Evolutionary conservation across 2,888 invertebrate species (phyloP).

Genomic region (Cataglyphis rosenhaueri): DNA sequence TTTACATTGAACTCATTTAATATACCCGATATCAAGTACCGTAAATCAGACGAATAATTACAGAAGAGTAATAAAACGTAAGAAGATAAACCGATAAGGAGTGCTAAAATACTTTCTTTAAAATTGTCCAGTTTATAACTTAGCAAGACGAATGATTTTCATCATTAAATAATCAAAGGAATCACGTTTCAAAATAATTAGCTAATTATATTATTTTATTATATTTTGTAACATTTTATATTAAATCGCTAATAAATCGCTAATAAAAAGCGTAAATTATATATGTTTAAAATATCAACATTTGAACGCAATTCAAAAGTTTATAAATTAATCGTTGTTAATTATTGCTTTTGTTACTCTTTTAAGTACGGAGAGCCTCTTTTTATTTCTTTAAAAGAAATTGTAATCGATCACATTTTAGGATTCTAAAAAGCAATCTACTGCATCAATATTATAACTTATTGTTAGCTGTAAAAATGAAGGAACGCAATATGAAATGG

Average conservation of each 20-base stretch:
- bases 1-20: conserved; percentile 8
- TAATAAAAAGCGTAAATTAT: background rate
- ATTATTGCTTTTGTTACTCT: background rate
- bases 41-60: conserved; percentile 39
- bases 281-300: background rate
- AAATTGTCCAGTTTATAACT: conserved; percentile 1
- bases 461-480: background rate
- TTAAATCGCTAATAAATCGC: background rate
- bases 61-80: conserved; percentile 16
- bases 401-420: background rate
- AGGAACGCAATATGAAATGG: background rate
- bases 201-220: background rate
- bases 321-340: background rate
- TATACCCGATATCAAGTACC: background rate
- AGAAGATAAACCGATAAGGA: conserved; percentile 26
- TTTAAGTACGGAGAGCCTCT: background rate
- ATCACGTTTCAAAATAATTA: background rate
- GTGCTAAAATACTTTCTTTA: background rate
- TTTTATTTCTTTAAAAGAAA: background rate
- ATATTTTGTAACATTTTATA: background rate
- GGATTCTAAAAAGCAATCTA: background rate
- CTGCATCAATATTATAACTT: conserved; percentile 26
- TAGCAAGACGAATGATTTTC: background rate
- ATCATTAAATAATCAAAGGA: background rate
- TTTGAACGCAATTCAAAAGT: background rate